These are phyloP conservation scores for Liparis tanakae DNA, from an alignment of 2,797 vertebrate genomes.

Conservation along the genomic window DNA sequence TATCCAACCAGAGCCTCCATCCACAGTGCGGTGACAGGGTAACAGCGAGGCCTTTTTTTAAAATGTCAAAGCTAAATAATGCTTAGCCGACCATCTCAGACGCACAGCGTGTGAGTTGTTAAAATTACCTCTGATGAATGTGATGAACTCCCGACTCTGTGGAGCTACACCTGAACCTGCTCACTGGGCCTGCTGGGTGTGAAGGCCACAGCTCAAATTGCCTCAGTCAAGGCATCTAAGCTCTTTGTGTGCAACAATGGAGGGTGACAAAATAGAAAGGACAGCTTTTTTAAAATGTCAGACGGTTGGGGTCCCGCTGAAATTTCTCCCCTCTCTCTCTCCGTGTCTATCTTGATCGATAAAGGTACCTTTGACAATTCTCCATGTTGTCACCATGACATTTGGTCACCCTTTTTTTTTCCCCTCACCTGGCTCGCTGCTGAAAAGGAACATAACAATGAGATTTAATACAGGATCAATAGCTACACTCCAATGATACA, in stretches of 20 bases:
- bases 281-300: constrained; percentile 81
- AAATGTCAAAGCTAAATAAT: constrained; percentile 71
- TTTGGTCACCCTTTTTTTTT: constrained; percentile 73
- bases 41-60: constrained; percentile 69
- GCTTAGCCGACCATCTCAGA: constrained; percentile 45
- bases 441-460: constrained; percentile 79
- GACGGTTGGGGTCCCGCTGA: constrained; percentile 72
- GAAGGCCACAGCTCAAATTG: constrained; percentile 65
- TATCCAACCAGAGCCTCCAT: constrained; percentile 53
- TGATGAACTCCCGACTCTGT: constrained; percentile 56
- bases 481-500: constrained; percentile 75
- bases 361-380: constrained; percentile 80
- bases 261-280: constrained; percentile 74
- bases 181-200: constrained; percentile 46
- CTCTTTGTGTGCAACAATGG: constrained; percentile 75
- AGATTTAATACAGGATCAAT: constrained; percentile 81
- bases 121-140: constrained; percentile 68
- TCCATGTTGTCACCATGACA: constrained; percentile 82
- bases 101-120: constrained; percentile 51
- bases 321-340: constrained; percentile 60
- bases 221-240: constrained; percentile 59
- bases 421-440: constrained; percentile 64
- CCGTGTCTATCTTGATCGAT: constrained; percentile 78
- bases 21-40: constrained; percentile 49
- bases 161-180: constrained; percentile 32